These are phyloP conservation scores for Bostrychus sinensis DNA, from an alignment of 2,113 vertebrate species.

Conservation along the genomic window DNA sequence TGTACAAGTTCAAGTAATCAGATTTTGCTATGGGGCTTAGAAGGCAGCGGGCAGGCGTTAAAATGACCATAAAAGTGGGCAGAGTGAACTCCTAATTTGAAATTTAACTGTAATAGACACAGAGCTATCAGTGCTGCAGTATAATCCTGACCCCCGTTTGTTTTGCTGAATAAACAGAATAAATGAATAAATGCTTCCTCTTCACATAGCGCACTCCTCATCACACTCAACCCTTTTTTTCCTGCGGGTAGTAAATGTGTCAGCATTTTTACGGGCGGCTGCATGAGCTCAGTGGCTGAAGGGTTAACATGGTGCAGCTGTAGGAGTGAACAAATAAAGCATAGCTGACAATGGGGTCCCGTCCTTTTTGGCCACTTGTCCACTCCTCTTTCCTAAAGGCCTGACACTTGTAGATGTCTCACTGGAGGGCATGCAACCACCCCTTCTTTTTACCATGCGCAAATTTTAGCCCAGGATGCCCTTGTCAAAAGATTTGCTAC, in stretches of 20 bases:
- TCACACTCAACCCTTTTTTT: constrained; percentile 38
- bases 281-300: constrained; percentile 51
- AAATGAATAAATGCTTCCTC: constrained; percentile 70
- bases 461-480: constrained; percentile 25
- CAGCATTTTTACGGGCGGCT: constrained; percentile 73
- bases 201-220: constrained; percentile 53
- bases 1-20: constrained; percentile 50
- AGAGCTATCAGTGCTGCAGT: constrained; percentile 61
- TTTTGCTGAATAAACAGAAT: constrained; percentile 77
- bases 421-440: constrained; percentile 16
- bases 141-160: constrained; percentile 72
- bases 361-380: constrained; percentile 30
- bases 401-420: constrained; percentile 39
- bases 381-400: constrained; percentile 25
- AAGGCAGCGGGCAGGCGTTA: constrained; percentile 50
- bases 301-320: constrained; percentile 57
- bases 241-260: constrained; percentile 67
- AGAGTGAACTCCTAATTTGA: constrained; percentile 69
- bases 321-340: constrained; percentile 20
- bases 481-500: constrained; percentile 23
- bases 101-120: constrained; percentile 72
- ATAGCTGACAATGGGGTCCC: constrained; percentile 33
- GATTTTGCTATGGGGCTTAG: constrained; percentile 44
- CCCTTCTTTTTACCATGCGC: constrained; percentile 8
- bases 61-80: constrained; percentile 69